Conservation (phyloP, 2,113 vertebrate genomes). For the Sapajus apella region DNA sequence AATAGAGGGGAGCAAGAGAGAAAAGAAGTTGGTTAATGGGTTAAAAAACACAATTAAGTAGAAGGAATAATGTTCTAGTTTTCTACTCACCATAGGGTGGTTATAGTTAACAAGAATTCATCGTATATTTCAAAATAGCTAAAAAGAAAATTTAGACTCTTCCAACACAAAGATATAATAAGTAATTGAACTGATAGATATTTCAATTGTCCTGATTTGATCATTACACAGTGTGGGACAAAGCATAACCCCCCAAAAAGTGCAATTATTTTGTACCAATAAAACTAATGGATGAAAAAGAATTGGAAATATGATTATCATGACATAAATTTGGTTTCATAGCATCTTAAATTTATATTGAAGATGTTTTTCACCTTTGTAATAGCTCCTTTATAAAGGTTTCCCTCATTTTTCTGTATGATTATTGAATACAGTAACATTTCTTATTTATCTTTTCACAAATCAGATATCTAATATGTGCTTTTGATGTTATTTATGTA, state of each 20-base stretch:
- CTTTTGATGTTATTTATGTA: neutral
- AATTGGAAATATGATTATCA: neutral
- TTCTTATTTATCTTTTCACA: neutral
- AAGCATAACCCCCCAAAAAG: neutral
- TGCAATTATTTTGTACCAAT: neutral
- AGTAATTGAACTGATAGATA: neutral
- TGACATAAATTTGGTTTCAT: neutral
- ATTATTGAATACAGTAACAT: neutral
- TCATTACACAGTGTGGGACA: neutral
- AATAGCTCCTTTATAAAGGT: neutral
- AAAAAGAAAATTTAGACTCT: neutral
- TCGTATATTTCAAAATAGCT: neutral
- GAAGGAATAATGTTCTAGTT: neutral
- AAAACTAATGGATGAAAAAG: neutral
- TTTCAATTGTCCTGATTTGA: neutral
- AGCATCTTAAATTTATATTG: neutral
- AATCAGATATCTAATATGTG: neutral
- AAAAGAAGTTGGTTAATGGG: neutral
- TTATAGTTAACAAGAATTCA: neutral
- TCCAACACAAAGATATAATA: neutral
- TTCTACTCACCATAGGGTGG: neutral
- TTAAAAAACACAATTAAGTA: neutral
- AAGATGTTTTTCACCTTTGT: neutral
- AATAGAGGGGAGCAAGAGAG: neutral
- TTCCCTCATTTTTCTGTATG: neutral